Evolutionary conservation across 2,888 invertebrate species (phyloP), one percentile per base, ranked within the genome.

Genomic region (Mimumesa dahlbomi): DNA sequence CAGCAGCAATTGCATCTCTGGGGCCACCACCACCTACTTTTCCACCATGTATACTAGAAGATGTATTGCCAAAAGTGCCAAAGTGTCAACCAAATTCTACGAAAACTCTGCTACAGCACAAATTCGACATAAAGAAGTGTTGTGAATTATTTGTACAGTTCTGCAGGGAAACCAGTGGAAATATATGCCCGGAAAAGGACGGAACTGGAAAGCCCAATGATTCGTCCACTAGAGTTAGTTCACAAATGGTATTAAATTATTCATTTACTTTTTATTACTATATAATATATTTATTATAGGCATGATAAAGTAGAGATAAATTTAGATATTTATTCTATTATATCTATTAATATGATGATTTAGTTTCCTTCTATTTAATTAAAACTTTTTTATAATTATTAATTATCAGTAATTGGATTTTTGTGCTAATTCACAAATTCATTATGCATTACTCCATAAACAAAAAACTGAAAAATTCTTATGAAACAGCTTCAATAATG

Each of bases 21-120:
- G 84, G 85, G 18, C 54, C 71, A 58, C 76, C 83, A 31, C 87
- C 88, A 42, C 34, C 69, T 9, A 72, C 80, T 59, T 80, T 87
- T 49, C 82, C 86, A 29, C 61, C 77, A 7, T 81, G 75, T 68
- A 45, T 85, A 65, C 73, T 83, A 64, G 82, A 85, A 67, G 76
- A 81, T 68, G 84, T 88, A 67, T 77, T 88, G 73, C 88, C 87
- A 54, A 82, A 85, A 84, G 84, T 85, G 79, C 84, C 84, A 73
- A 85, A 84, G 54, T 68, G 63, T 22, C 82, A 80, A 62, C 79
- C 68, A 77, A 77, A 84, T 69, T 76, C 83, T 36, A 81, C 85
- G 1, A 82, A 79, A 68, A 72, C 81, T 65, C 75, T 88, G 6
- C 68, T 88, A 52, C 74, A 81, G 25, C 81, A 85, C 50, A 85